Percentiles rank a stretch among this genome's conserved stretches.
phyloP scores from a whole-genome alignment of 2,113 vertebrate genomes.

The Gorsachius goisagi region DNA sequence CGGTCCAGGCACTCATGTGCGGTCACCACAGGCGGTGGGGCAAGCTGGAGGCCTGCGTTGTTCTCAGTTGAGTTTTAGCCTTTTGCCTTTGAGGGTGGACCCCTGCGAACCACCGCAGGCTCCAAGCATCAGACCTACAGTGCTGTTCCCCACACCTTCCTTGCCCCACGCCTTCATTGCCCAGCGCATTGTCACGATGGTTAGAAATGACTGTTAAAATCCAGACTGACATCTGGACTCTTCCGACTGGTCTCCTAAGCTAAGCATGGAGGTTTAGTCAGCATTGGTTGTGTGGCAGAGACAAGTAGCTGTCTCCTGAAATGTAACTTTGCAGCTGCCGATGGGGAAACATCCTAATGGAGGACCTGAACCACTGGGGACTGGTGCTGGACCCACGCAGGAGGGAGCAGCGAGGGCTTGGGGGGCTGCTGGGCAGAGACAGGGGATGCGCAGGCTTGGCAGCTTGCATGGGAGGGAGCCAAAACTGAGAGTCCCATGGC shows the following conservation, averaged over 20 bases:
- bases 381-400: rapidly evolving
- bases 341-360: background rate
- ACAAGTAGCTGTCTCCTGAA: background rate
- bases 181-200: rapidly evolving
- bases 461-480: background rate
- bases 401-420: background rate
- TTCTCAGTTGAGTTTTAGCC: background rate
- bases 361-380: background rate
- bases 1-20: rapidly evolving
- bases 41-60: background rate
- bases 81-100: background rate
- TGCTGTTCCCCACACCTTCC: background rate
- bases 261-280: background rate
- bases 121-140: rapidly evolving
- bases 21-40: rapidly evolving
- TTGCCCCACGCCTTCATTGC: background rate
- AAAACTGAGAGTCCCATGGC: background rate
- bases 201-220: background rate
- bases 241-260: background rate
- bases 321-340: background rate
- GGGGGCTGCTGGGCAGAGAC: background rate
- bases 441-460: rapidly evolving
- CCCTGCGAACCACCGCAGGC: rapidly evolving
- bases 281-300: background rate
- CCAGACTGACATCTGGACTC: background rate